Evolutionary conservation across 2,113 vertebrate species (phyloP), one percentile per base, ranked within the genome.

Genomic region (Dendrocopos noguchii): DNA sequence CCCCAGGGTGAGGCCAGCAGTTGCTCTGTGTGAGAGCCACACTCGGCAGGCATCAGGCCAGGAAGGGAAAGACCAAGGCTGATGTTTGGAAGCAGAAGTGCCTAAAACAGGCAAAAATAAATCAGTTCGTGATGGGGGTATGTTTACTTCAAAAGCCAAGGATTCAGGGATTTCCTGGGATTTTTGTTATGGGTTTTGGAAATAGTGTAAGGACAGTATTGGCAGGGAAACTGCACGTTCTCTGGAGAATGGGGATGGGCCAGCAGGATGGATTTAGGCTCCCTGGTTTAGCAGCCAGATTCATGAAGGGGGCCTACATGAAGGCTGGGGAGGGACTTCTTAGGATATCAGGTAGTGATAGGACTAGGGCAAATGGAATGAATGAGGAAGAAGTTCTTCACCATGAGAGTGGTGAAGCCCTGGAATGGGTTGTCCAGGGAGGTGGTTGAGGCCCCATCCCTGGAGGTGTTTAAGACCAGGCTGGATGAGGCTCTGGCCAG

Each of bases 71-170:
- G 80, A 77, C 50, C 39, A 20, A 9, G 3, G 84, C 28, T 52
- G 52, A 82, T 46, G 46, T 88, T 42, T 68, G 77, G 39, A 91
- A 28, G 63, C 70, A 75, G 63, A 87, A 90, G 21, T 59, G 68
- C 79, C 80, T 63, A 71, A 81, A 96, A 78, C 29, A 79, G 70
- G 82, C 76, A 52, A 78, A 90, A 93, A 87, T 88, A 84, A 92
- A 81, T 93, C 72, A 46, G 19, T 87, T 85, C 4, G 14, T 61
- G 87, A 68, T 68, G 85, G 72, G 36, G 47, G 80, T 33, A 83
- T 64, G 29, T 39, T 77, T 59, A 72, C 33, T 94, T 60, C 60
- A 47, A 91, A 91, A 94, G 90, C 66, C 73, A 84, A 94, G n/a
- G 82, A 84, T 89, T 86, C 76, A 78, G 68, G 68, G 87, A 91